Evolutionary conservation across 2,113 vertebrate genomes (phyloP).

Genomic region (Cyanoliseus patagonus): DNA sequence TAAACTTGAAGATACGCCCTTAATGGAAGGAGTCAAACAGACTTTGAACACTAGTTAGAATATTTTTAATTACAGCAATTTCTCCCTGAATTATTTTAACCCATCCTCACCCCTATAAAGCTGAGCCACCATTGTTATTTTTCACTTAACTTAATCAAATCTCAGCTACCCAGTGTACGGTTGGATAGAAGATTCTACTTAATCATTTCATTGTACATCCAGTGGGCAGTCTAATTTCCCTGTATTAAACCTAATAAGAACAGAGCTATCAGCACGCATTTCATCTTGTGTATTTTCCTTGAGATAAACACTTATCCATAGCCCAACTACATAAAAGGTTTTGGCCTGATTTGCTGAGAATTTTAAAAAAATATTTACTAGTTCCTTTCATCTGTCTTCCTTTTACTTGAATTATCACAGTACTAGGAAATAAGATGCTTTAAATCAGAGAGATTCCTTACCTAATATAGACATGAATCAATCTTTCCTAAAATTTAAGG

Average conservation of each 20-base stretch:
- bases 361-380: background rate
- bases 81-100: background rate
- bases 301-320: background rate
- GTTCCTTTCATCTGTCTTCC: background rate
- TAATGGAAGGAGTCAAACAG: background rate
- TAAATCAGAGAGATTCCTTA: background rate
- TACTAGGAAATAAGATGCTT: background rate
- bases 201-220: background rate
- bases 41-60: background rate
- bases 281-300: background rate
- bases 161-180: background rate
- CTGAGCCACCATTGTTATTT: background rate
- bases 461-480: background rate
- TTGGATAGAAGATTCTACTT: background rate
- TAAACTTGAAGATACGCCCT: background rate
- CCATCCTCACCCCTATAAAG: background rate
- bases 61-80: background rate
- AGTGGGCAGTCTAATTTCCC: background rate
- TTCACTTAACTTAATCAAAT: conserved; percentile 17
- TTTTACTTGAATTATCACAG: background rate
- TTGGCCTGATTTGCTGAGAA: conserved; percentile 1
- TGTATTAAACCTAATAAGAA: background rate
- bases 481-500: background rate
- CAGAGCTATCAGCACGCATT: background rate
- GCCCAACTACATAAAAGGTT: background rate